Evolutionary conservation across 2,797 vertebrate genomes (phyloP).

Genomic region (Sebastes hubbsi): DNA sequence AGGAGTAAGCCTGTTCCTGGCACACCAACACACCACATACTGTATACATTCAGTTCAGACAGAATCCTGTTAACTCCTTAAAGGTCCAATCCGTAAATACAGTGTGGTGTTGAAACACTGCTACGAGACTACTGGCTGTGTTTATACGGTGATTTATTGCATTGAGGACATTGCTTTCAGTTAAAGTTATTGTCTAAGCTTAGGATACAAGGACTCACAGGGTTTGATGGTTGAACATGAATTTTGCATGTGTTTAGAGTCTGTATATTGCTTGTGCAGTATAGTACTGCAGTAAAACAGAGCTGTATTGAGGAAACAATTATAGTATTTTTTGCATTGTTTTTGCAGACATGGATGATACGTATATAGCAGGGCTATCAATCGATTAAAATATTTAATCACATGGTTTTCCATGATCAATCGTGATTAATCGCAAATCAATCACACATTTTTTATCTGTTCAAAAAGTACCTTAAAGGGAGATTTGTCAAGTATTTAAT

Average conservation of each 20-base stretch:
- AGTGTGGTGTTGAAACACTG: slow-evolving; percentile 35
- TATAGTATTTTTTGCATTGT: not conserved
- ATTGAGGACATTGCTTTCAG: slow-evolving; percentile 39
- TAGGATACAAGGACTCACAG: slow-evolving; percentile 35
- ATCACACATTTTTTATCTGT: too few species aligned
- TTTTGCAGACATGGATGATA: not conserved
- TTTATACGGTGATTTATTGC: slow-evolving; percentile 59
- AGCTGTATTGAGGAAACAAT: not conserved
- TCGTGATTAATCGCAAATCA: too few species aligned
- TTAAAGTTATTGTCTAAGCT: slow-evolving; percentile 57
- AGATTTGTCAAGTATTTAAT: too few species aligned
- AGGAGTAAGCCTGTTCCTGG: slow-evolving; percentile 52
- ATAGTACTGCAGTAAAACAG: not conserved
- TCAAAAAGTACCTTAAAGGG: too few species aligned
- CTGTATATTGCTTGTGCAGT: not conserved
- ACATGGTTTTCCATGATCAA: too few species aligned
- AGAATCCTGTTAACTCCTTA: slow-evolving; percentile 61
- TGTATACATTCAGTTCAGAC: slow-evolving; percentile 51
- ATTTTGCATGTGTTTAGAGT: slow-evolving; percentile 37
- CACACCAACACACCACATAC: slow-evolving; percentile 46
- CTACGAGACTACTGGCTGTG: slow-evolving; percentile 40
- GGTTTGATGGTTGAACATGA: slow-evolving; percentile 19
- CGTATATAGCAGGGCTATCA: too few species aligned
- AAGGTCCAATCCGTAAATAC: slow-evolving; percentile 56
- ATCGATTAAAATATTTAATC: too few species aligned